Percentiles rank a stretch among this genome's conserved stretches.
Conservation (phyloP, 2,888 invertebrate genomes). For the Athripsodes cinereus region DNA sequence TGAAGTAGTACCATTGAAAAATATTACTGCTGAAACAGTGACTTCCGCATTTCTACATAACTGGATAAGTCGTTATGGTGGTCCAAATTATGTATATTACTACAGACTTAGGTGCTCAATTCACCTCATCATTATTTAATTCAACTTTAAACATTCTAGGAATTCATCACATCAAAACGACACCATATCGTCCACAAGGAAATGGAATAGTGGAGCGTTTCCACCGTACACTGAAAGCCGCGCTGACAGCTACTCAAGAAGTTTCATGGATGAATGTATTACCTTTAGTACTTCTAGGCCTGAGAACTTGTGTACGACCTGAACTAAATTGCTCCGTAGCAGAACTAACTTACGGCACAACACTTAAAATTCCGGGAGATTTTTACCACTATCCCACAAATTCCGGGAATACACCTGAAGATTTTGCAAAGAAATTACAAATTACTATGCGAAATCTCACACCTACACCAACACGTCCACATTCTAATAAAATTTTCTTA, state of each 20-base stretch:
- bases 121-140: slow-evolving; percentile 24
- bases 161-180: slow-evolving; percentile 24
- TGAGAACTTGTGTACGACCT: slow-evolving; percentile 27
- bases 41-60: slow-evolving; percentile 18
- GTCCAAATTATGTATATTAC: slow-evolving; percentile 25
- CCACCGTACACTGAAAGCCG: slow-evolving; percentile 28
- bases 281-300: slow-evolving; percentile 31
- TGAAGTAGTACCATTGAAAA: slow-evolving; percentile 33
- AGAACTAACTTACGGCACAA: slow-evolving; percentile 29
- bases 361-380: slow-evolving; percentile 30
- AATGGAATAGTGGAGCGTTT: slow-evolving; percentile 27
- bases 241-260: slow-evolving; percentile 21
- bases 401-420: not conserved
- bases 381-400: slow-evolving; percentile 18
- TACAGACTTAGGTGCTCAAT: slow-evolving; percentile 26
- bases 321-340: slow-evolving; percentile 29
- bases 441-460: not conserved
- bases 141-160: slow-evolving; percentile 22
- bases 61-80: slow-evolving; percentile 29
- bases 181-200: slow-evolving; percentile 26
- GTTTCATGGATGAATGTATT: slow-evolving; percentile 27
- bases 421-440: not conserved
- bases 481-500: not conserved
- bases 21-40: slow-evolving; percentile 5
- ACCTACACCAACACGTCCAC: not conserved